phyloP scores from a whole-genome alignment of 2,888 invertebrate species.

The Drosophila rubida region DNA sequence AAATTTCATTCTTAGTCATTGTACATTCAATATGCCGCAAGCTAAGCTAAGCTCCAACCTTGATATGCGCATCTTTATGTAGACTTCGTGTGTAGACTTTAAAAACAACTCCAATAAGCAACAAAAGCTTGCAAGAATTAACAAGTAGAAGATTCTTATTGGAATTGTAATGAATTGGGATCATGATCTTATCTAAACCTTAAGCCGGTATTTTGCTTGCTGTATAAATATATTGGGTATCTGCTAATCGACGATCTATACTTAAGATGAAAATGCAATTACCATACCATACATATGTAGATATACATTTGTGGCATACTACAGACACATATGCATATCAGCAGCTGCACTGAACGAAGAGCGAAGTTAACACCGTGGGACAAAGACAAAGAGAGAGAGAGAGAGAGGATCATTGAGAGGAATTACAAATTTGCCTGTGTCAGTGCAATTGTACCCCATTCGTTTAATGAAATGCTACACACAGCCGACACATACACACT shows the following conservation, averaged over 20 bases:
- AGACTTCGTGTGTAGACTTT: background rate
- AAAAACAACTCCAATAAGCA: background rate
- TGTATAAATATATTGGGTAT: background rate
- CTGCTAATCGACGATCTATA: background rate
- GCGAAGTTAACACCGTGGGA: constrained; percentile 12
- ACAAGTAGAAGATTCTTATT: background rate
- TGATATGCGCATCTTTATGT: constrained; percentile 2
- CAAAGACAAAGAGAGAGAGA: background rate
- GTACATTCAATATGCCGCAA: constrained; percentile 4
- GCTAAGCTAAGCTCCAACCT: constrained; percentile 9
- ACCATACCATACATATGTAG: too few species aligned
- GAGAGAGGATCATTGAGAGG: constrained; percentile 36
- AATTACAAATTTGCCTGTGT: constrained; percentile 35
- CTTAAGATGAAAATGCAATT: background rate
- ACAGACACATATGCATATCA: background rate
- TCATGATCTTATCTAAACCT: background rate
- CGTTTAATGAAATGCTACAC: constrained; percentile 29
- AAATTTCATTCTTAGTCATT: constrained; percentile 19
- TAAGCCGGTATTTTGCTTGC: too few species aligned
- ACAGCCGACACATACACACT: constrained; percentile 10
- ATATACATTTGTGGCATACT: background rate
- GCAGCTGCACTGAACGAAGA: constrained; percentile 17
- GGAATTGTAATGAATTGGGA: background rate
- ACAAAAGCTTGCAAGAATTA: background rate
- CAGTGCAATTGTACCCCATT: constrained; percentile 71